Base-by-base conservation (phyloP, 2,888 invertebrate genomes). In the Drosophila yooni region DNA sequence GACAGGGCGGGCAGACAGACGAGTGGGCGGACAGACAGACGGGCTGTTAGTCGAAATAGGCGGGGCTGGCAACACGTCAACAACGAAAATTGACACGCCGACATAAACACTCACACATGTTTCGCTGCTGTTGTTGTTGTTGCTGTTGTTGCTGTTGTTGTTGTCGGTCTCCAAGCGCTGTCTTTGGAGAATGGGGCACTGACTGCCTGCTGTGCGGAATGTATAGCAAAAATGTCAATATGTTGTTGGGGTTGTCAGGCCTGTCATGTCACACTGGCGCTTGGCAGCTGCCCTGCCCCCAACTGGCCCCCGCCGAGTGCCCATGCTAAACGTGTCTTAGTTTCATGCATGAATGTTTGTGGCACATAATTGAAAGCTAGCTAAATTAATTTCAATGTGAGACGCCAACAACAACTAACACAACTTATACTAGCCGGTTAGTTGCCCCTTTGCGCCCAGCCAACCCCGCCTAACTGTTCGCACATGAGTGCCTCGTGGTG, bases 311-410 rank as follows among this genome's bases (percentile, higher is more conserved):
- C 27, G n/a, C 2, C 13, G n/a, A 11, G 57, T 21, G 1, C 6
- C 59, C 57, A 70, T 67, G 74, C 68, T 75, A 86, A 90, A 87
- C 87, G 84, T 88, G 89, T 83, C 90, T 90, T 82, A 88, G 85
- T 86, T 90, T 80, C 84, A 72, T 84, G 89, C 89, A 89, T 87
- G 85, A 89, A 89, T 91, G 92, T 91, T 92, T 91, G 92, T 92
- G 92, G 91, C 92, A 89, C 92, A 90, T 91, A 91, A 91, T 92
- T 92, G 92, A 92, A 91, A 92, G 92, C 92, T 89, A 89, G 90
- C 92, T 90, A 92, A 92, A 92, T 92, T 92, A 92, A 92, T 92
- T 92, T 92, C 89, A 90, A 84, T 89, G 83, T 70, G 81, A 90
- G 87, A 83, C 90, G 79, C 87, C 84, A 85, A 58, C 66, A 51